Conservation (phyloP, 2,113 vertebrate species). For the Tamias sibiricus region DNA sequence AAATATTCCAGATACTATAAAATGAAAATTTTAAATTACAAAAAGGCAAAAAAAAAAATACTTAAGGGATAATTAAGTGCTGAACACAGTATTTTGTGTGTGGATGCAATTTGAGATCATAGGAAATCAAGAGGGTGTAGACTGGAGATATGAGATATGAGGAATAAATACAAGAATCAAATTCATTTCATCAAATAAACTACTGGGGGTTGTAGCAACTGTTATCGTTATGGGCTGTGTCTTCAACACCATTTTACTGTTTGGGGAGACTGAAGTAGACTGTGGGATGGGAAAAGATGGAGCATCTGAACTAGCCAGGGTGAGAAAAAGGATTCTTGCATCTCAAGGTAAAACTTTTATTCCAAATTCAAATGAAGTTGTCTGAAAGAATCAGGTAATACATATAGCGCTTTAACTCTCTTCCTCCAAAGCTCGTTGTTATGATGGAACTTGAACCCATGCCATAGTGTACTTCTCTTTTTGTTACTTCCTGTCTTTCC, state of each 20-base stretch:
- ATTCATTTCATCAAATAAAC: neutral
- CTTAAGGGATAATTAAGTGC: neutral
- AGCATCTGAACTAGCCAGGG: neutral
- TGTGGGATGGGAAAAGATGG: neutral
- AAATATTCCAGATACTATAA: neutral
- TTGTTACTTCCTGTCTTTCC: neutral
- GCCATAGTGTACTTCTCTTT: fast-evolving
- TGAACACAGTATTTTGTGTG: neutral
- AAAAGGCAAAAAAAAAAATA: neutral
- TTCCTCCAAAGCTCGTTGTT: neutral
- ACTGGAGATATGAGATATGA: neutral
- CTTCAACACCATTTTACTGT: neutral
- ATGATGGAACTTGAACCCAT: neutral
- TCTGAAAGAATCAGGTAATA: neutral
- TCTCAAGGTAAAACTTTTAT: neutral
- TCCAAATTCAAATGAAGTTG: neutral
- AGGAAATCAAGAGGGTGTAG: neutral
- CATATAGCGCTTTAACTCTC: neutral
- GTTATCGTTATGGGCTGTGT: neutral
- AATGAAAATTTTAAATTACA: neutral
- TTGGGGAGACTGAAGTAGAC: neutral
- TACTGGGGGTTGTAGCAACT: neutral
- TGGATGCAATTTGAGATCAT: neutral
- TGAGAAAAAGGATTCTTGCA: neutral
- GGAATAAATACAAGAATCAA: no score